Base-by-base conservation (phyloP, 1,140 invertebrate species). In the Magallana gigas region DNA sequence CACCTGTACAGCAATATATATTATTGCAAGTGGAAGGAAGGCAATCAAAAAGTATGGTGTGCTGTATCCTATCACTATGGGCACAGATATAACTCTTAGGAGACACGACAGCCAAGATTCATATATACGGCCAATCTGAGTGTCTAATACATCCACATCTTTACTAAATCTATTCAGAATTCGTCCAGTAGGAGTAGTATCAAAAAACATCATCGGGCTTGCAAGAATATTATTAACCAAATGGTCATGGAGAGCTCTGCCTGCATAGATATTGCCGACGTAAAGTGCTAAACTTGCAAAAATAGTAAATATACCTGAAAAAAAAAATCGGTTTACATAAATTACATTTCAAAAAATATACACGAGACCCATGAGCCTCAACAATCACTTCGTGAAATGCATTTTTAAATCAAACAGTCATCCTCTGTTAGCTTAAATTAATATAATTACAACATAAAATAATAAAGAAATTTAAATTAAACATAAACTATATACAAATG, bases 61-160 rank as follows among this genome's bases (percentile, higher is more conserved):
- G 89, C 97, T 97, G 93, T 96, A 96, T 95, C 97, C 97, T 94
- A 99, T 98, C 60, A 99, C 97, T 93, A 98, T 96, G 86, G 99
- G 95, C 7, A 98, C 98, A 57, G 97, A 97, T 88, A 98, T 93
- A 11, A 98, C 97, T 96, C 98, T 83, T 6, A 93, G 84, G 29
- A 91, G 14, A 62, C 88, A 91, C 18, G 80, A 71, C 36, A 91
- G 64, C 90, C 92, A 94, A 16, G 88, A 87, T 57, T 91, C 88
- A 62, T 93, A 87, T 16, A 87, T 90, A 0, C 85, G 82, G 23
- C 92, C 91, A 18, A 94, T 91, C 5, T 90, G 48, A 0, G 87
- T 90, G 89, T 96, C 95, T 48, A 94, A 91, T 1, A 94, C 92
- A 88, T 95, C 95, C 93, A 95, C 91, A 88, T 96, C 95, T 91